Percentiles rank a stretch among this genome's conserved stretches.
These are phyloP conservation scores for Carcina quercana DNA, from an alignment of 2,888 invertebrate species.

Conservation along the genomic window DNA sequence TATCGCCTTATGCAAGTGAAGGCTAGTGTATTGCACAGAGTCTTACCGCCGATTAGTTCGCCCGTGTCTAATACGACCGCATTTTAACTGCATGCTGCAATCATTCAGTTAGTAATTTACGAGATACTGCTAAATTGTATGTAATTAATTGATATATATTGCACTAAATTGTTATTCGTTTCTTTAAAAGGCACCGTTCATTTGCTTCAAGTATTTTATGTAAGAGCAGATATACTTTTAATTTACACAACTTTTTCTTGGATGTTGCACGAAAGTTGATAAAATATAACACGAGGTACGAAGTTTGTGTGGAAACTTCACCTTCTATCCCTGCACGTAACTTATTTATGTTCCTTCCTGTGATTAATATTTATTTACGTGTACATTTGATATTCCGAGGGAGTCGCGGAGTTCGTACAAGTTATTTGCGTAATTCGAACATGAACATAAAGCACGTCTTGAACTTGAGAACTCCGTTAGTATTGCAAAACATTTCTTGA, in stretches of 20 bases:
- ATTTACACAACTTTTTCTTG: too few species aligned
- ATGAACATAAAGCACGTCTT: constrained; percentile 19
- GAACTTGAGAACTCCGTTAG: constrained; percentile 8
- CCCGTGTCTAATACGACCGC: constrained; percentile 6
- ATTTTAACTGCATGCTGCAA: constrained; percentile 1
- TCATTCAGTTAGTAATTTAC: constrained; percentile 5
- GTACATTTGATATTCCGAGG: constrained; percentile 18
- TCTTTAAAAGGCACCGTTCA: too few species aligned
- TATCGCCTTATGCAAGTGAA: too few species aligned
- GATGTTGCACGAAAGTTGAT: too few species aligned
- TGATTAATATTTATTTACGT: too few species aligned
- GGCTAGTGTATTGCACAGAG: background rate
- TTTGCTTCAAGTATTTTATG: too few species aligned
- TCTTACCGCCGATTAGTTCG: background rate
- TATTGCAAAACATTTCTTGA: too few species aligned
- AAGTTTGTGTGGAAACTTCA: too few species aligned
- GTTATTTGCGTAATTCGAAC: constrained; percentile 19
- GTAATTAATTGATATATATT: constrained; percentile 8
- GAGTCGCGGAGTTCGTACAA: constrained; percentile 10
- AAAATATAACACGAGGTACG: too few species aligned
- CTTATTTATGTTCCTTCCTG: too few species aligned
- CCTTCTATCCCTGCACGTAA: too few species aligned
- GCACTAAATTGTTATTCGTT: background rate
- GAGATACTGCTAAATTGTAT: constrained; percentile 8
- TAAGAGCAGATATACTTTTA: too few species aligned